Evolutionary conservation across 2,797 vertebrate species (phyloP).

Genomic region (Myiothlypis chrysogaster): DNA sequence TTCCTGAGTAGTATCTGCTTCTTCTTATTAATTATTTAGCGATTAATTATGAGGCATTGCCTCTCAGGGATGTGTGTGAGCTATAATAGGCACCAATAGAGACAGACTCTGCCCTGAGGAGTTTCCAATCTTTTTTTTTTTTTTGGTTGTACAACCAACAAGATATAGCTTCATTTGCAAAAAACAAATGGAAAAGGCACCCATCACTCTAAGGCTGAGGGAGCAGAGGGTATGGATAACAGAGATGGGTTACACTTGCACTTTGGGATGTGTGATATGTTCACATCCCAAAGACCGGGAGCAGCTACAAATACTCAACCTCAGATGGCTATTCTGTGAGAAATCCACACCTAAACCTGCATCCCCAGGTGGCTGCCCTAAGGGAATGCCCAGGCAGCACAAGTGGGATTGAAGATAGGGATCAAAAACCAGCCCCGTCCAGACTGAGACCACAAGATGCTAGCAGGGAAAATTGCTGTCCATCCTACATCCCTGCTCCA

Average conservation of each 20-base stretch:
- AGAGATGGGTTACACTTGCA: accelerated
- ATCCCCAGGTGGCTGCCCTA: neutral
- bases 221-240: neutral
- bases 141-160: neutral
- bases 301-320: neutral
- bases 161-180: neutral
- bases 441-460: neutral
- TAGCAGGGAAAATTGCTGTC: neutral
- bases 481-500: neutral
- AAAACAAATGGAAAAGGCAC: neutral
- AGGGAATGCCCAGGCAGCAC: neutral
- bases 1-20: conserved; percentile 18
- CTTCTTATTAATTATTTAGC: conserved; percentile 43
- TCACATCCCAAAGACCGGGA: neutral
- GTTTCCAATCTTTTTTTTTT: neutral
- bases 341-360: neutral
- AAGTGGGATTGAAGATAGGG: accelerated
- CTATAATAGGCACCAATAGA: neutral
- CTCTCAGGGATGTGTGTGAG: neutral
- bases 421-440: neutral
- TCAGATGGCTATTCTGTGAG: neutral
- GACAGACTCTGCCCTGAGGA: neutral
- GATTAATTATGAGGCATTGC: conserved; percentile 37
- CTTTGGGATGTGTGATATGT: neutral
- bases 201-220: neutral